A percentile compares a stretch with the other conserved stretches of the same genome.
Conservation (phyloP, 2,113 vertebrate species). For the Narcine bancroftii region DNA sequence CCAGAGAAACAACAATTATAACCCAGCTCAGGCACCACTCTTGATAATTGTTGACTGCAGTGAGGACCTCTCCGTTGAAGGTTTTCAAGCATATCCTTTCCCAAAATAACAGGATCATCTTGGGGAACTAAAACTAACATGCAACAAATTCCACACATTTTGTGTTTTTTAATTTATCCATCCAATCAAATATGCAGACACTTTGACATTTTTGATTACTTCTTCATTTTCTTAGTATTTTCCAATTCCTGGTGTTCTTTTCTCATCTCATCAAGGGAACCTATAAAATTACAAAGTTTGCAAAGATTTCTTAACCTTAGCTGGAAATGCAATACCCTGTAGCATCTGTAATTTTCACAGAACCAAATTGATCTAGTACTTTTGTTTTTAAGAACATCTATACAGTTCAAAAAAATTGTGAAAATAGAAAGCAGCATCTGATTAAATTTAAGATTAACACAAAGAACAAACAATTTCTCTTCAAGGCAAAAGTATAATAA, state of each 20-base stretch:
- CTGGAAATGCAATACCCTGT: neutral
- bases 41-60: slow-evolving; percentile 55
- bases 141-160: slow-evolving; percentile 92
- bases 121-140: slow-evolving; percentile 53
- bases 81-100: slow-evolving; percentile 47
- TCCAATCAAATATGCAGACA: neutral
- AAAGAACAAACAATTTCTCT: neutral
- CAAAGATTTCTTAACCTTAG: neutral
- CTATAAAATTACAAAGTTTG: slow-evolving; percentile 49
- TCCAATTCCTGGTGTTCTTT: slow-evolving; percentile 73
- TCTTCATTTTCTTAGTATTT: slow-evolving; percentile 53
- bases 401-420: neutral
- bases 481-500: neutral
- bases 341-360: neutral
- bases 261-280: slow-evolving; percentile 71
- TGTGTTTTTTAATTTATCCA: neutral
- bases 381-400: neutral
- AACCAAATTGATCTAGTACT: neutral
- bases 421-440: neutral
- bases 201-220: slow-evolving; percentile 13
- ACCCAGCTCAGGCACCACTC: slow-evolving; percentile 39
- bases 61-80: slow-evolving; percentile 72
- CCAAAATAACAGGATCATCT: slow-evolving; percentile 31
- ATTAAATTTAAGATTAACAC: neutral
- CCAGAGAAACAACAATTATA: slow-evolving; percentile 78